Percentiles rank a stretch among this genome's conserved stretches.
Evolutionary conservation across 2,113 vertebrate species (phyloP).

Genomic region (Danionella cerebrum): DNA sequence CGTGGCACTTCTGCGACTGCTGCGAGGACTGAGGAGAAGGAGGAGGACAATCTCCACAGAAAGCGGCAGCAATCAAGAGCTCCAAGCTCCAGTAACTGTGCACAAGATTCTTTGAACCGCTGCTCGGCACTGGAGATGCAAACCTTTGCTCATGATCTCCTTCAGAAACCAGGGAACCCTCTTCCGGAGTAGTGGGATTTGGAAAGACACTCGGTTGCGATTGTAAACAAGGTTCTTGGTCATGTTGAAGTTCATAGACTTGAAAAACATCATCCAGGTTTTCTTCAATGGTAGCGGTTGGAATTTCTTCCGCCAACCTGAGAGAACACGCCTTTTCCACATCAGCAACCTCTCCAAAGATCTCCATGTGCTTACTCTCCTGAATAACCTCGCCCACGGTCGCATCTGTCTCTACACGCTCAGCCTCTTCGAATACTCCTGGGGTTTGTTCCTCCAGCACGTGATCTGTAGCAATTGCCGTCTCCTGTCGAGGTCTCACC

Average conservation of each 20-base stretch:
- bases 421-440: constrained; percentile 41
- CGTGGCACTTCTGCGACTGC: constrained; percentile 37
- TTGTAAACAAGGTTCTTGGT: background rate
- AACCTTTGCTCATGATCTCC: background rate
- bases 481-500: constrained; percentile 54
- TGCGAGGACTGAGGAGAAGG: constrained; percentile 45
- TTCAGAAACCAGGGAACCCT: background rate
- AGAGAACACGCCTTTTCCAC: constrained; percentile 44
- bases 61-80: constrained; percentile 80
- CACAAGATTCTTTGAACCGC: constrained; percentile 42
- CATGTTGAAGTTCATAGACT: constrained; percentile 38
- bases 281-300: constrained; percentile 54
- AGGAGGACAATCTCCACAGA: constrained; percentile 72
- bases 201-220: background rate
- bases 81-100: constrained; percentile 79
- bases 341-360: constrained; percentile 52
- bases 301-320: constrained; percentile 46
- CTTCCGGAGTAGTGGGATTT: background rate
- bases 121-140: background rate
- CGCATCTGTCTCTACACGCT: no score
- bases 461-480: constrained; percentile 30
- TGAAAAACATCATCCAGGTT: constrained; percentile 37
- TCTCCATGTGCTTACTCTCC: constrained; percentile 29
- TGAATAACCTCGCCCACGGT: no score
- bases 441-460: constrained; percentile 32